Evolutionary conservation across 2,797 vertebrate species (phyloP).

Genomic region (Hemibagrus guttatus): DNA sequence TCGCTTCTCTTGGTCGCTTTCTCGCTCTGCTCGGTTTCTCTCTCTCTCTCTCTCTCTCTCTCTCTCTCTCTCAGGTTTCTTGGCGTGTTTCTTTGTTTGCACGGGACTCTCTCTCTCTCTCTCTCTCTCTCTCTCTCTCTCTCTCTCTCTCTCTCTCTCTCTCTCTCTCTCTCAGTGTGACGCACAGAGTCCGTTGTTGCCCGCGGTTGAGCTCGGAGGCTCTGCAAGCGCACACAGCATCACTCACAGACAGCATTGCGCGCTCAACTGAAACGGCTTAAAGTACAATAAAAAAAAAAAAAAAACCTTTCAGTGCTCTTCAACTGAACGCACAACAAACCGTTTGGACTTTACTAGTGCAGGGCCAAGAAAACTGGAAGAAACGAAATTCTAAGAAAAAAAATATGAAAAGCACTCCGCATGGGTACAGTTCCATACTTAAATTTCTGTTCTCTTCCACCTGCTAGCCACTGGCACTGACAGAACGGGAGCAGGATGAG

Average conservation of each 20-base stretch:
- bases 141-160: slow-evolving; percentile 9
- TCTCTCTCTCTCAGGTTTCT: neutral
- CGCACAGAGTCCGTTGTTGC: slow-evolving; percentile 30
- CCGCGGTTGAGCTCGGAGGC: slow-evolving; percentile 32
- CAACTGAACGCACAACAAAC: neutral
- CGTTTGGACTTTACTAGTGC: neutral
- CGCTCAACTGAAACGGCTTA: neutral
- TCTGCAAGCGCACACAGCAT: slow-evolving; percentile 5
- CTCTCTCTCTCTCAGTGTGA: slow-evolving; percentile 17
- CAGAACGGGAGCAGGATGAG: slow-evolving; percentile 67
- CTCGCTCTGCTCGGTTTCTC: neutral
- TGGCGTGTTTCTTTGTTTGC: neutral
- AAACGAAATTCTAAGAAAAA: neutral
- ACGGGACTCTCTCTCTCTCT: neutral
- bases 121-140: neutral
- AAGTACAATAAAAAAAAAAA: neutral
- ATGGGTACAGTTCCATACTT: slow-evolving; percentile 16
- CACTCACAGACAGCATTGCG: slow-evolving; percentile 2
- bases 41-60: neutral
- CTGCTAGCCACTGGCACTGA: slow-evolving; percentile 20
- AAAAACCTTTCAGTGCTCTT: neutral
- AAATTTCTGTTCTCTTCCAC: neutral
- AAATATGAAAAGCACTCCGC: slow-evolving; percentile 11
- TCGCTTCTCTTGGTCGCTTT: neutral
- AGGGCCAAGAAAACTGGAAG: neutral